Percentiles rank a stretch among this genome's conserved stretches.
phyloP scores from a whole-genome alignment of 2,797 vertebrate genomes.

The Cygnus olor region DNA sequence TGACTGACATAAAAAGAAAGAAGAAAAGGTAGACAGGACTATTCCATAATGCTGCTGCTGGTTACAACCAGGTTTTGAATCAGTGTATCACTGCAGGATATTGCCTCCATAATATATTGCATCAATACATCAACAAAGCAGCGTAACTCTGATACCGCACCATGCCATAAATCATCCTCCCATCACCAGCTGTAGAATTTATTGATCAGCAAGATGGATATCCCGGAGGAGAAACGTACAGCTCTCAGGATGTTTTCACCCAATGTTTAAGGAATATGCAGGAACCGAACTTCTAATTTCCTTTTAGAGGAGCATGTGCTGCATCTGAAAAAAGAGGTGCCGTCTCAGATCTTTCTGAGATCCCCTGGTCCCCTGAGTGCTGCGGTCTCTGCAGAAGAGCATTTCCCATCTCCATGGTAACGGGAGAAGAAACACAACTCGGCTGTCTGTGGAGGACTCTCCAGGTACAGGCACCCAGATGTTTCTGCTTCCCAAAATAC shows the following conservation, averaged over 20 bases:
- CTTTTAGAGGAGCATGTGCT: neutral
- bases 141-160: neutral
- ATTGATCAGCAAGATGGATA: neutral
- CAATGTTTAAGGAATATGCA: neutral
- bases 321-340: neutral
- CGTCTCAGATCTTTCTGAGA: neutral
- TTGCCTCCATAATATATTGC: neutral
- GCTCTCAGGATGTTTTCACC: neutral
- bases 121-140: constrained; percentile 15
- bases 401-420: constrained; percentile 30
- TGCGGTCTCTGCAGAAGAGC: neutral
- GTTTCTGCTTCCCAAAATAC: neutral
- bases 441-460: neutral
- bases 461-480: neutral
- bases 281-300: neutral
- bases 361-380: accelerated
- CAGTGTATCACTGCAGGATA: neutral
- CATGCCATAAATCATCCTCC: neutral
- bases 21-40: neutral
- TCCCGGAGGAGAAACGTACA: neutral
- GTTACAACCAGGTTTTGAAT: neutral
- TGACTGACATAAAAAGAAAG: neutral
- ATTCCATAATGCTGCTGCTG: neutral
- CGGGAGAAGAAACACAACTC: neutral
- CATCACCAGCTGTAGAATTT: neutral